Conservation (phyloP, 2,797 vertebrate species). For the Chromis chromis region DNA sequence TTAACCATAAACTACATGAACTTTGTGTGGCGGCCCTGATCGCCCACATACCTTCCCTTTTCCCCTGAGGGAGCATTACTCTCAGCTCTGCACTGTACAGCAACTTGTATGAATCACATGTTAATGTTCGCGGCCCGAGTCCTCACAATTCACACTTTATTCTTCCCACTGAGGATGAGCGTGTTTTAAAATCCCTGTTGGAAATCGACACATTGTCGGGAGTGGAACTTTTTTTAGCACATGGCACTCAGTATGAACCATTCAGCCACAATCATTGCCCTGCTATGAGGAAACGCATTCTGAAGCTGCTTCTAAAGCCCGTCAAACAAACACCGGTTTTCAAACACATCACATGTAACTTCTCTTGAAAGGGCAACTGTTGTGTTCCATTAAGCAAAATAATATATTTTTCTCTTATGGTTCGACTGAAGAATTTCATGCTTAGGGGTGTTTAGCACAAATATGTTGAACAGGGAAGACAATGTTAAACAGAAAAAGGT, state of each 20-base stretch:
- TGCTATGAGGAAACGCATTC: background rate
- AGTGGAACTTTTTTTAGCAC: background rate
- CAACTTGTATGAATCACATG: conserved; percentile 71
- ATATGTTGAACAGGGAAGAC: background rate
- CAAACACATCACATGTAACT: background rate
- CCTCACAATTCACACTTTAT: conserved; percentile 54
- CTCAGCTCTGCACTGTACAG: conserved; percentile 21
- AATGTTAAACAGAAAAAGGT: background rate
- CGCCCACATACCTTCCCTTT: conserved; percentile 49
- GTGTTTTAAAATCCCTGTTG: conserved; percentile 46
- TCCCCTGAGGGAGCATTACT: conserved; percentile 36
- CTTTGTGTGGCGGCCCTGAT: conserved; percentile 36
- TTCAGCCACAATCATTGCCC: background rate
- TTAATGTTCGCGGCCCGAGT: conserved; percentile 29
- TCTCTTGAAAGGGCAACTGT: background rate
- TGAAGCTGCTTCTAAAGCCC: background rate
- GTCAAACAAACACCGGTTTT: background rate
- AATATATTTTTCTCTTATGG: background rate
- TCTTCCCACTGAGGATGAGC: conserved; percentile 44
- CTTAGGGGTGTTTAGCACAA: background rate
- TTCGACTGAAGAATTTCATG: background rate
- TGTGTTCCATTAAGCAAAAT: background rate
- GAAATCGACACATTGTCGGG: conserved; percentile 36
- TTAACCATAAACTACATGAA: conserved; percentile 37
- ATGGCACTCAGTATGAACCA: background rate